phyloP scores from a whole-genome alignment of 2,797 vertebrate genomes.

The Syngnathus acus region DNA sequence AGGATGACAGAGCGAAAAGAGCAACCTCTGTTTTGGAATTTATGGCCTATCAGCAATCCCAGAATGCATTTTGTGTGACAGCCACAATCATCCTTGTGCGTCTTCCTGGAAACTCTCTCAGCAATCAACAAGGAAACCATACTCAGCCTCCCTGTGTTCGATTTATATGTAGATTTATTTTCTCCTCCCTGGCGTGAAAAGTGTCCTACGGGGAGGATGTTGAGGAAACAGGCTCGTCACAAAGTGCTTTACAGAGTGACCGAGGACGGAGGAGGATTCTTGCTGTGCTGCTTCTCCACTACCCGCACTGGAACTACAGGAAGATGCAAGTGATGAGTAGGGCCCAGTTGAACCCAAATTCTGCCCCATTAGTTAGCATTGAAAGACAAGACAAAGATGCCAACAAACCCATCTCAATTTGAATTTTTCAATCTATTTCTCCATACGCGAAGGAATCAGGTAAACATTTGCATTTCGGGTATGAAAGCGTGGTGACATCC shows the following conservation, averaged over 20 bases:
- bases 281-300: not conserved
- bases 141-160: slow-evolving; percentile 17
- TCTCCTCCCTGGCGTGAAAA: slow-evolving; percentile 17
- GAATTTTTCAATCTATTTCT: not conserved
- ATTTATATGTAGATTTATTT: slow-evolving; percentile 17
- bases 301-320: slow-evolving; percentile 3
- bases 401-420: no score
- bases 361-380: not conserved
- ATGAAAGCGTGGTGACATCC: not conserved
- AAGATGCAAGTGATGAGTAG: not conserved
- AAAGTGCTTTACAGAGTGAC: slow-evolving; percentile 58
- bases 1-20: slow-evolving; percentile 5
- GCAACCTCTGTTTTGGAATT: slow-evolving; percentile 5
- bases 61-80: slow-evolving; percentile 64
- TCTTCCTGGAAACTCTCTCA: slow-evolving; percentile 50
- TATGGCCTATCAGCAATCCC: slow-evolving; percentile 50
- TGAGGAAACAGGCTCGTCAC: slow-evolving; percentile 47
- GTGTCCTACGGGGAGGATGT: slow-evolving; percentile 34
- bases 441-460: slow-evolving; percentile 1
- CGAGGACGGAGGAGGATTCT: slow-evolving; percentile 3
- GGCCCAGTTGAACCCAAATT: not conserved
- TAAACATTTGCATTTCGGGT: not conserved
- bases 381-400: not conserved
- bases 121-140: slow-evolving; percentile 31
- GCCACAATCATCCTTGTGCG: slow-evolving; percentile 43